Evolutionary conservation across 2,888 invertebrate genomes (phyloP).

Genomic region (Parnassius mnemosyne): DNA sequence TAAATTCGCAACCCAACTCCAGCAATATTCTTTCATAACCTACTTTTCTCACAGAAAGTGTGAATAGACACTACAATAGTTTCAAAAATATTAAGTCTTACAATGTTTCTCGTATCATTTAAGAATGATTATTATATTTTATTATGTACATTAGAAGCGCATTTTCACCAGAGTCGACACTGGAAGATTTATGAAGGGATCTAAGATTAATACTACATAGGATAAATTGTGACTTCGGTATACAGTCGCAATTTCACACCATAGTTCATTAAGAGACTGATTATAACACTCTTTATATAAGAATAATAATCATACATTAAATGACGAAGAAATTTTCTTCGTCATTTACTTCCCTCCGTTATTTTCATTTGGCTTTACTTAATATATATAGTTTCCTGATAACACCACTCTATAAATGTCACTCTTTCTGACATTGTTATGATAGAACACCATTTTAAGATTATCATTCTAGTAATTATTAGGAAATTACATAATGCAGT

Average conservation of each 20-base stretch:
- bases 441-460: too few species aligned
- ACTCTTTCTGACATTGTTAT: too few species aligned
- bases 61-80: conserved; percentile 58
- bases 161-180: conserved; percentile 36
- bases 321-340: too few species aligned
- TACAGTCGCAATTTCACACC: conserved; percentile 1
- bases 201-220: conserved; percentile 32
- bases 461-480: too few species aligned
- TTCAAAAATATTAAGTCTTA: conserved; percentile 72
- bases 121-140: conserved; percentile 39
- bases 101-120: conserved; percentile 52
- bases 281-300: background rate
- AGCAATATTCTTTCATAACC: background rate
- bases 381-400: too few species aligned
- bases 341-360: too few species aligned
- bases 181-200: conserved; percentile 30
- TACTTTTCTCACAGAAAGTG: conserved; percentile 38
- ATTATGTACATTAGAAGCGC: conserved; percentile 54
- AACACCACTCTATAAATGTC: too few species aligned
- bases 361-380: too few species aligned
- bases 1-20: conserved; percentile 17
- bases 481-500: too few species aligned
- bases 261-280: conserved; percentile 23
- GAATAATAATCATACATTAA: conserved; percentile 2
- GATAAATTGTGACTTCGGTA: conserved; percentile 35